Percentiles rank a stretch among this genome's conserved stretches.
Conservation (phyloP, 2,113 vertebrate species). For the Thermophis baileyi region DNA sequence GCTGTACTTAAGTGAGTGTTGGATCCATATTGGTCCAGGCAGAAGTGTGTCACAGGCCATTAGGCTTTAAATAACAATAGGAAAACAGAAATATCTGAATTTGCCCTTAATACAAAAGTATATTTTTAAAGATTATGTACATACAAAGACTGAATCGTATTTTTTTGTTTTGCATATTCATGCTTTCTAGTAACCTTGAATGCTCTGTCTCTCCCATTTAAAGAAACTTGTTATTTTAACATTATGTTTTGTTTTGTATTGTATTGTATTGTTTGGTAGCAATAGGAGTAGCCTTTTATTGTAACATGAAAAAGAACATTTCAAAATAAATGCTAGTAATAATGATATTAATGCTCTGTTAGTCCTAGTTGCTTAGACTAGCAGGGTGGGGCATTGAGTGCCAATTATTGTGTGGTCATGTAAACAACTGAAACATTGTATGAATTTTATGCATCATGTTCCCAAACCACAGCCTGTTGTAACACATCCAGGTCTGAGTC, state of each 20-base stretch:
- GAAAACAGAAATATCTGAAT: not conserved
- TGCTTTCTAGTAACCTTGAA: not conserved
- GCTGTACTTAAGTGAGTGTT: not conserved
- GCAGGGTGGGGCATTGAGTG: not conserved
- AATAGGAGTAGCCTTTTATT: not conserved
- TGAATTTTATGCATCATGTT: conserved; percentile 1
- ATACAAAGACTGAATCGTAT: not conserved
- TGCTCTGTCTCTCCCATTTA: not conserved
- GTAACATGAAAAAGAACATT: not conserved
- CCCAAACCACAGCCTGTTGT: not conserved
- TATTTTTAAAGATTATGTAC: not conserved
- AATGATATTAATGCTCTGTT: not conserved
- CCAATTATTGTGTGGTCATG: not conserved
- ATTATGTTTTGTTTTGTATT: not conserved
- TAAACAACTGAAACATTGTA: not conserved
- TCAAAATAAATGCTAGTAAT: not conserved
- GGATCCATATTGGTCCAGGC: too few species aligned
- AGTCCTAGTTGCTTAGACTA: not conserved
- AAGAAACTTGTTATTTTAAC: not conserved
- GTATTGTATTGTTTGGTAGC: not conserved
- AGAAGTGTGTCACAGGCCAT: not conserved
- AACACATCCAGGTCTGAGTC: not conserved
- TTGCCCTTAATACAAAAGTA: not conserved
- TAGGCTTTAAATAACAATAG: not conserved
- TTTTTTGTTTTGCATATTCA: not conserved